Evolutionary conservation across 2,888 invertebrate species (phyloP), one percentile per base, ranked within the genome.

Genomic region (Mactromeris polynyma): DNA sequence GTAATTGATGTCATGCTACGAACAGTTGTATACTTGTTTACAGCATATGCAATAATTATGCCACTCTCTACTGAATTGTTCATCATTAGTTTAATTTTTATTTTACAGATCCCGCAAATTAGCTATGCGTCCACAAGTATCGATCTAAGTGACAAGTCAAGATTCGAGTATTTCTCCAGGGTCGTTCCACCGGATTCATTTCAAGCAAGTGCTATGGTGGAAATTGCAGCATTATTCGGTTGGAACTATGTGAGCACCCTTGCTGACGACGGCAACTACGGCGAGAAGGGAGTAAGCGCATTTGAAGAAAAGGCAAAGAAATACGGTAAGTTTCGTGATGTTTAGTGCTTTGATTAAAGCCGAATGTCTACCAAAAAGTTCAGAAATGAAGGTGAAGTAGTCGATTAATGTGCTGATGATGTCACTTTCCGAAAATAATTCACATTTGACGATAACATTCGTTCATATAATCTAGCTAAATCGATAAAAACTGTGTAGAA

Each of bases 171-270:
- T 95, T 98, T 98, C 96, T 98, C 98, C 7, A 96, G 98, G 88
- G 98, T 98, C 36, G 96, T 97, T 4, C 96, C 97, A 2, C 96
- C 97, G 2, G 97, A 97, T 90, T 95, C 95, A 17, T 96, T 96
- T 94, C 98, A 98, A 96, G 98, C 98, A 40, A 94, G 95, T 84
- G 96, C 96, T 9, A 96, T 98, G 98, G 98, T 98, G 97, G 93
- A 98, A 95, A 97, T 98, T 79, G 97, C 98, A 26, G 97, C 97
- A 93, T 97, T 97, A 83, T 97, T 98, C 93, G 97, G 98, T 94
- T 98, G 98, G 98, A 98, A 98, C 21, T 98, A 98, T 95, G 98
- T 98, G 4, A 98, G 98, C 31, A 98, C 98, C 0, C 97, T 98
- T 11, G 98, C 98, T 36, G 98, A 98, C 64, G 98, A 98, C 94